Percentiles rank a stretch among this genome's conserved stretches.
These are phyloP conservation scores for Ganaspis brasiliensis DNA, from an alignment of 2,888 invertebrate species.

Conservation along the genomic window DNA sequence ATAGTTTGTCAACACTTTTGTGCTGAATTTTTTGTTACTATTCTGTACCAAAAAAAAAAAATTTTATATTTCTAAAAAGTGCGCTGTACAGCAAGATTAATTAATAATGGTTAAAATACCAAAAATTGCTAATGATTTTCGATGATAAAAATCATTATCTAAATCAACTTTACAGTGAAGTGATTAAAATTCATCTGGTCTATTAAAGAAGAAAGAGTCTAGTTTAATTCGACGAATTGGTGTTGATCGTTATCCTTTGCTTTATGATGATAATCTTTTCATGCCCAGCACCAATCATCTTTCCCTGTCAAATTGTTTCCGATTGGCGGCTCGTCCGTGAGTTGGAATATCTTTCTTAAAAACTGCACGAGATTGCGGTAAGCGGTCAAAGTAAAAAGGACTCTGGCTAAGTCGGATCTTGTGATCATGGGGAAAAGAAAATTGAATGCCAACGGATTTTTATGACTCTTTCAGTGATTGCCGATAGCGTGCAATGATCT, in stretches of 20 bases:
- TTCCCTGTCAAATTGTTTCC: conserved; percentile 27
- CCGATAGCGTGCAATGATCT: conserved; percentile 49
- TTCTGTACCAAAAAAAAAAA: no score
- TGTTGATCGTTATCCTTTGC: conserved; percentile 8
- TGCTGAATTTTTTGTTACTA: no score
- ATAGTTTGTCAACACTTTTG: no score
- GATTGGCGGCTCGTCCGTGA: conserved; percentile 19
- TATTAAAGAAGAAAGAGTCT: no score
- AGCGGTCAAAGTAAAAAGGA: conserved; percentile 27
- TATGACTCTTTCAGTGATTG: conserved; percentile 55
- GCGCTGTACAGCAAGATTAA: no score
- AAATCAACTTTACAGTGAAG: no score
- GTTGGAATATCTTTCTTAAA: conserved; percentile 39
- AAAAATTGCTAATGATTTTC: no score
- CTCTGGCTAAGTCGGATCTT: conserved; percentile 30
- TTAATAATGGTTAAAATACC: no score
- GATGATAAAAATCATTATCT: no score
- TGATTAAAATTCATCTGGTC: no score
- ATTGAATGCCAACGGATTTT: conserved; percentile 62
- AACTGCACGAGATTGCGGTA: conserved; percentile 41
- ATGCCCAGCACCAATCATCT: conserved; percentile 32
- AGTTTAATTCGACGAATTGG: conserved; percentile 7
- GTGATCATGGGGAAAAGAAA: conserved; percentile 52
- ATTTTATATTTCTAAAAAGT: no score
- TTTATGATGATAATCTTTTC: conserved; percentile 34